Base-by-base conservation (phyloP, 2,888 invertebrate genomes). In the Amphimallon solstitiale region DNA sequence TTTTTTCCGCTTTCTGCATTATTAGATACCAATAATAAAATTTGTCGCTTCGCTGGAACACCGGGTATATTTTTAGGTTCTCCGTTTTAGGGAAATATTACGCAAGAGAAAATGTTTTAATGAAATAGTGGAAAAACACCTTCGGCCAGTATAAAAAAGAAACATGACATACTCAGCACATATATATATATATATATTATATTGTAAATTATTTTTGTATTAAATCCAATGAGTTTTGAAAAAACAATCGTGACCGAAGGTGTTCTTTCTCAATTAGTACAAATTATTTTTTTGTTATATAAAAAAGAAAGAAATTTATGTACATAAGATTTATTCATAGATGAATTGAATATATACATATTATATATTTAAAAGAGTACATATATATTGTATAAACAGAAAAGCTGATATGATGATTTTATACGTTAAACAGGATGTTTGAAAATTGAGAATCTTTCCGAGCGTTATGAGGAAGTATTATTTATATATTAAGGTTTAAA, bases 361-460 rank as follows among this genome's bases (percentile, higher is more conserved):
- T 40, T 29, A 37, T 62, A 37, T 62, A 49, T 62, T 23, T 14
- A 38, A 40, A 23, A 48, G 23, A 61, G 34, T 62, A 35, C 35
- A 48, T n/a, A n/a, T 62, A 49, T 62, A 62, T 48, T 48, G 49
- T 48, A 61, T 49, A 62, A 62, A 62, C 48, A 62, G 48, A 48
- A 40, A 38, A 48, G 49, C 17, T 48, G 35, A n/a, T n/a, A n/a
- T n/a, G n/a, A 15, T 21, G 49, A 62, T 49, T 51, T 62, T 56
- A 56, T 40, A 40, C 15, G 62, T 62, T 62, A 62, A 49, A 40
- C 62, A 49, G 49, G 62, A 23, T 49, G 40, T 49, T 62, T 62
- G 62, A 49, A 51, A 48, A 37, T 48, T 48, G n/a, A 48, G n/a
- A 48, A n/a, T 43, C 29, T 23, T 56, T n/a, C n/a, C n/a, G 7